A percentile compares a stretch with the other conserved stretches of the same genome.
Conservation (phyloP, 1,140 invertebrate genomes). For the Bombus waltoni region DNA sequence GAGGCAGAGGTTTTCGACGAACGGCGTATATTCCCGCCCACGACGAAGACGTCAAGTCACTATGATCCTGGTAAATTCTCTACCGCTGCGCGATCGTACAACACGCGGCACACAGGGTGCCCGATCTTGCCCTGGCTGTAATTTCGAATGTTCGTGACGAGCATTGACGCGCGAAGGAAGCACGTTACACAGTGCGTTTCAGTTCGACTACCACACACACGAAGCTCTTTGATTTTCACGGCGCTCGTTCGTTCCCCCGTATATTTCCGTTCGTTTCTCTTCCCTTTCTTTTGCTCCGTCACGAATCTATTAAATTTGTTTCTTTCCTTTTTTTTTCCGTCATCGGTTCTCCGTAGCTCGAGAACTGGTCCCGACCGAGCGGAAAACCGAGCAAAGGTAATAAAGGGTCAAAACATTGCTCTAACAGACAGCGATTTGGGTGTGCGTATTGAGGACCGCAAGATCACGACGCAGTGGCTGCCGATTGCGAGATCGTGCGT, state of each 20-base stretch:
- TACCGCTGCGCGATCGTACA: not conserved
- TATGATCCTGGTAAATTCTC: not conserved
- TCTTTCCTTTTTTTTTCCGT: not conserved
- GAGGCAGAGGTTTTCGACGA: not conserved
- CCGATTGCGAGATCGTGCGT: conserved; percentile 58
- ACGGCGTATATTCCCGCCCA: not conserved
- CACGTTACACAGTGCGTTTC: not conserved
- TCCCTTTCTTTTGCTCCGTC: not conserved
- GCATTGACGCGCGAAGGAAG: not conserved
- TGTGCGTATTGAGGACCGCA: conserved; percentile 53
- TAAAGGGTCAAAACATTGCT: conserved; percentile 43
- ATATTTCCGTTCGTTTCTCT: not conserved
- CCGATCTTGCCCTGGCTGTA: not conserved
- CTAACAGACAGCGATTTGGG: conserved; percentile 31
- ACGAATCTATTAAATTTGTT: not conserved
- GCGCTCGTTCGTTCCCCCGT: conserved; percentile 8
- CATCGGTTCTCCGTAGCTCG: not conserved
- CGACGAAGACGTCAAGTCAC: not conserved
- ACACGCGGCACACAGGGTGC: not conserved
- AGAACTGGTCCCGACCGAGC: not conserved
- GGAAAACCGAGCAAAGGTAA: conserved; percentile 15
- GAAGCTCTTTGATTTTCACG: not conserved
- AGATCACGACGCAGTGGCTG: conserved; percentile 26
- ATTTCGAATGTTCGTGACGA: conserved; percentile 12
- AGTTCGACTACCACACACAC: not conserved